Evolutionary conservation across 2,113 vertebrate species (phyloP), one percentile per base, ranked within the genome.

Genomic region (Upupa epops): DNA sequence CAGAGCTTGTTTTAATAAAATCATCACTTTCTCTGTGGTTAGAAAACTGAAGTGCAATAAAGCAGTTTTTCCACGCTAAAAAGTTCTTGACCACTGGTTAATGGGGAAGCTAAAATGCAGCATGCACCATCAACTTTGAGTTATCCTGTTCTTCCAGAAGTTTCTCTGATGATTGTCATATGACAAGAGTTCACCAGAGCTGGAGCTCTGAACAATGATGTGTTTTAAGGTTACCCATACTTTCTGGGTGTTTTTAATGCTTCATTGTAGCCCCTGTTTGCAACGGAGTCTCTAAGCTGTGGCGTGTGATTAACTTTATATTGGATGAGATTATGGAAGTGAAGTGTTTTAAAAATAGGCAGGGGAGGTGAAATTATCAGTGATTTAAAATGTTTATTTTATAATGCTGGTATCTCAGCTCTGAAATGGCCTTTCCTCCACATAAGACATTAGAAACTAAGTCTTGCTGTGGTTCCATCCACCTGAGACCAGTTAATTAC

Each of bases 1-100:
- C 34, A 93, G 90, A 94, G 55, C 29, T 66, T 72, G 37, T 90
- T 94, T 96, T 92, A 96, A 95, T 96, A 93, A 95, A 96, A 93
- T 92, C 86, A 94, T 94, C 70, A 65, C 94, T 92, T 96, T 88
- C 83, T 86, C 88, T 86, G 80, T 91, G 60, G 48, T 79, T 92
- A 74, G 54, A 93, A 95, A 94, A 91, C 69, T 22, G 46, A 42
- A 61, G 29, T 55, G 65, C 52, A 81, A 79, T 49, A 45, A 74
- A 85, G 37, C 52, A 49, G 8, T 34, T 86, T 88, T 77, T 31
- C 28, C 78, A 4, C 3, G 1, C 46, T 81, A 65, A 75, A 68
- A 71, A 63, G 42, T 78, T 88, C 15, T 90, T 88, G 86, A 82
- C 51, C 63, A 65, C 55, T 83, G 63, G 28, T 83, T 93, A 94